Conservation (phyloP, 2,888 invertebrate species). For the Venusia cambrica region DNA sequence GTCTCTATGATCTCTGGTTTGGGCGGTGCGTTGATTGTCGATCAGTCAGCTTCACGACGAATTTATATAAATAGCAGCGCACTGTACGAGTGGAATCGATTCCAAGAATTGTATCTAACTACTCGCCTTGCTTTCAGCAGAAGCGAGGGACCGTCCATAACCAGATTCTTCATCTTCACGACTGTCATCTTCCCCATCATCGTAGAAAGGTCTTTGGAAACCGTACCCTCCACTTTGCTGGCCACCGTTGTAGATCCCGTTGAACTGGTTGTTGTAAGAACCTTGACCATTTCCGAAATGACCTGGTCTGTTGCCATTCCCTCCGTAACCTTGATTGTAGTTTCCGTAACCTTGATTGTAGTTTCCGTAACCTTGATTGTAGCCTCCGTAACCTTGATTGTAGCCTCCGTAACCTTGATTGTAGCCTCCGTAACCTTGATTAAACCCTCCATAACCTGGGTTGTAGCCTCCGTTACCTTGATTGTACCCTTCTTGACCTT, state of each 20-base stretch:
- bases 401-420: slow-evolving; percentile 39
- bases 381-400: slow-evolving; percentile 39
- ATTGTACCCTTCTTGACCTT: slow-evolving; percentile 28
- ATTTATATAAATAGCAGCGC: too few species aligned
- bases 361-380: slow-evolving; percentile 36
- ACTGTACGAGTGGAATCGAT: too few species aligned
- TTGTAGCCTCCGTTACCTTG: slow-evolving; percentile 26
- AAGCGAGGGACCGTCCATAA: slow-evolving; percentile 37
- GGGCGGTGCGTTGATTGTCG: too few species aligned
- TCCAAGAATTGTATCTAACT: too few species aligned
- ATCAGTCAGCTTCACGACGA: too few species aligned
- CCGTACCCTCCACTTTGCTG: slow-evolving; percentile 43
- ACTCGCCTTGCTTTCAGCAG: slow-evolving; percentile 29
- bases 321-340: slow-evolving; percentile 39
- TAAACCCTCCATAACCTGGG: slow-evolving; percentile 31
- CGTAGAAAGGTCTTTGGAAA: slow-evolving; percentile 46
- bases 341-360: slow-evolving; percentile 38
- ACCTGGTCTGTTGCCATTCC: slow-evolving; percentile 44
- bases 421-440: slow-evolving; percentile 31
- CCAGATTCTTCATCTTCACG: slow-evolving; percentile 35
- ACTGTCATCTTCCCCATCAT: slow-evolving; percentile 39
- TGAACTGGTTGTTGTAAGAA: slow-evolving; percentile 61
- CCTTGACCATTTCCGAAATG: slow-evolving; percentile 54
- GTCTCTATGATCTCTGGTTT: too few species aligned
- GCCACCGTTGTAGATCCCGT: slow-evolving; percentile 62